Conservation (phyloP, 2,797 vertebrate genomes). For the Sylvilagus floridanus region DNA sequence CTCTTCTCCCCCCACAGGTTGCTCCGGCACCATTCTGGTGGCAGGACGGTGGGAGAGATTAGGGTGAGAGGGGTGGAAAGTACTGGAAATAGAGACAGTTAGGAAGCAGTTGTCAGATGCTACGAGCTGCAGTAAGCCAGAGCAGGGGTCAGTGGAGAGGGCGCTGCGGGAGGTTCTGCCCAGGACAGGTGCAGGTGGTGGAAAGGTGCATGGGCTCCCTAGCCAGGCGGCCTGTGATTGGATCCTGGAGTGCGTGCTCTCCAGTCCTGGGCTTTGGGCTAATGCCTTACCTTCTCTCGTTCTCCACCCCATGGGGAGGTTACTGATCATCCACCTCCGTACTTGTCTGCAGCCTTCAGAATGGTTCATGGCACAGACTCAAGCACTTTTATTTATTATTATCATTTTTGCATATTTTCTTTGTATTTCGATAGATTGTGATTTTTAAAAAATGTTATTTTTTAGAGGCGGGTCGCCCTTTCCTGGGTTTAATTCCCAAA, state of each 20-base stretch:
- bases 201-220: not conserved
- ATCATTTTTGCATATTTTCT: too few relatives aligned
- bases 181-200: not conserved
- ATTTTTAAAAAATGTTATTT: too few relatives aligned
- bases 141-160: rapidly evolving
- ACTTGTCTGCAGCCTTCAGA: not conserved
- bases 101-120: not conserved
- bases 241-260: not conserved
- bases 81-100: not conserved
- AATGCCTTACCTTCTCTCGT: not conserved
- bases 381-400: too few relatives aligned
- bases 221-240: not conserved
- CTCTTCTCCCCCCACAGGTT: not conserved
- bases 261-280: not conserved
- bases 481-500: too few relatives aligned
- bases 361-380: too few relatives aligned
- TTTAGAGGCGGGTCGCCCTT: too few relatives aligned
- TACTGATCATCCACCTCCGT: not conserved
- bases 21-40: not conserved
- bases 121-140: not conserved
- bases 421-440: too few relatives aligned
- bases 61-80: not conserved
- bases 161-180: not conserved
- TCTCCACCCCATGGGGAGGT: not conserved
- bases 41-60: not conserved